Evolutionary conservation across 2,888 invertebrate genomes (phyloP).

Genomic region (Agrypnus murinus): DNA sequence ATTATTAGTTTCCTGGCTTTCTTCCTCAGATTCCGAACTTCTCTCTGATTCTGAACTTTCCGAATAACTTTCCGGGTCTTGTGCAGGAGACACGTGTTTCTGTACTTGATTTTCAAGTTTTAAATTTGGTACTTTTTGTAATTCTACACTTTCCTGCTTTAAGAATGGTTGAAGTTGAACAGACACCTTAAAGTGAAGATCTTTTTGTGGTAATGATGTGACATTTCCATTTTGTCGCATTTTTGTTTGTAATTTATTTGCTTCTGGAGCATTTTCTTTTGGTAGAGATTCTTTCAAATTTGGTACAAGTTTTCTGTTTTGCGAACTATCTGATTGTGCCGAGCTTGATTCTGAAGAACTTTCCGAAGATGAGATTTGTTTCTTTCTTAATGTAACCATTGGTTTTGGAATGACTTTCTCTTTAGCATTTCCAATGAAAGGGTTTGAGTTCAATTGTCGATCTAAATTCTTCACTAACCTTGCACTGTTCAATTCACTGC

Average conservation of each 20-base stretch:
- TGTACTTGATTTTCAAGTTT: conserved; percentile 24
- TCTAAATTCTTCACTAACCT: conserved; percentile 14
- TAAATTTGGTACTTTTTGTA: neutral
- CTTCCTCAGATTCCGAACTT: conserved; percentile 16
- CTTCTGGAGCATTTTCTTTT: too few relatives aligned
- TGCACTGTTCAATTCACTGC: neutral
- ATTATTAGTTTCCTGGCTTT: neutral
- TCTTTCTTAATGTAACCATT: neutral
- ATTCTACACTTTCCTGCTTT: neutral
- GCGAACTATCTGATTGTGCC: neutral
- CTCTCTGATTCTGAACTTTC: conserved; percentile 34
- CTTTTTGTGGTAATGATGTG: too few relatives aligned
- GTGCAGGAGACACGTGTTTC: neutral
- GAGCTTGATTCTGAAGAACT: conserved; percentile 3
- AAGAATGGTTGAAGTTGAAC: conserved; percentile 34
- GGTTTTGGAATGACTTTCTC: neutral
- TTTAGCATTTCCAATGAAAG: neutral
- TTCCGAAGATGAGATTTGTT: neutral
- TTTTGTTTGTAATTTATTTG: too few relatives aligned
- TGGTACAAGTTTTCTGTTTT: too few relatives aligned
- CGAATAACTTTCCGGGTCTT: neutral
- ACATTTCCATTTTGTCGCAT: neutral
- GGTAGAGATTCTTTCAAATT: too few relatives aligned
- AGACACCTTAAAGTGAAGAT: too few relatives aligned
- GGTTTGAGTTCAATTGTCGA: neutral